phyloP scores from a whole-genome alignment of 2,113 vertebrate species.

The Lophius piscatorius region DNA sequence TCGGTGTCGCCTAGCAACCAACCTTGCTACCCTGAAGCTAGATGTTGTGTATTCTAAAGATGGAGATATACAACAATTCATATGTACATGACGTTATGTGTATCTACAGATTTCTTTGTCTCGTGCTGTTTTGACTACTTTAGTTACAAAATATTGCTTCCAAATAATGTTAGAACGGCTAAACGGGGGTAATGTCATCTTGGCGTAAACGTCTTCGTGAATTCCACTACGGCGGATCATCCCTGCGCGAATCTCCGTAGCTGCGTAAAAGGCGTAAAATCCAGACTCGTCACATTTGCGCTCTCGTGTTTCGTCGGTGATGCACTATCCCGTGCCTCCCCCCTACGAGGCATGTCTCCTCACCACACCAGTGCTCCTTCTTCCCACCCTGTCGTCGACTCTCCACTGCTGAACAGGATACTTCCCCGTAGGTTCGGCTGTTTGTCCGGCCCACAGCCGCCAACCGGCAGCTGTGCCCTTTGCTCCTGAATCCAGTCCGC shows the following conservation, averaged over 20 bases:
- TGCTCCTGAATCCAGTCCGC: slow-evolving; percentile 45
- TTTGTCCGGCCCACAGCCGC: slow-evolving; percentile 46
- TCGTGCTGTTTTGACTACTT: too few relatives aligned
- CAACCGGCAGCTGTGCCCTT: slow-evolving; percentile 51
- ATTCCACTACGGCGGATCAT: too few relatives aligned
- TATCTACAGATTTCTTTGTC: too few relatives aligned
- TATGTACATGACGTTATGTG: too few relatives aligned
- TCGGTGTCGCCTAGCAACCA: slow-evolving; percentile 57
- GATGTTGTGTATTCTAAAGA: not conserved
- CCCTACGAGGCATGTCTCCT: slow-evolving; percentile 55
- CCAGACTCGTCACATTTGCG: slow-evolving; percentile 49
- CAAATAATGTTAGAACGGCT: too few relatives aligned
- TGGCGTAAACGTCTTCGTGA: too few relatives aligned
- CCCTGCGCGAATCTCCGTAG: not conserved
- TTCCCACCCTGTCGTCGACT: slow-evolving; percentile 28
- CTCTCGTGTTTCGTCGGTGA: slow-evolving; percentile 59
- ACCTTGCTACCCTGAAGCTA: not conserved
- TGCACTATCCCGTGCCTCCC: slow-evolving; percentile 49
- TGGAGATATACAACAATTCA: too few relatives aligned
- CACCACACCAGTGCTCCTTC: slow-evolving; percentile 36
- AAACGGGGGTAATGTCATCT: too few relatives aligned
- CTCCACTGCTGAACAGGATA: slow-evolving; percentile 21
- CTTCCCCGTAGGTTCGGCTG: slow-evolving; percentile 1
- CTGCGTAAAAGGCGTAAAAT: slow-evolving; percentile 59
- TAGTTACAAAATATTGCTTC: too few relatives aligned